Conservation (phyloP, 2,797 vertebrate species). For the Manis pentadactyla region DNA sequence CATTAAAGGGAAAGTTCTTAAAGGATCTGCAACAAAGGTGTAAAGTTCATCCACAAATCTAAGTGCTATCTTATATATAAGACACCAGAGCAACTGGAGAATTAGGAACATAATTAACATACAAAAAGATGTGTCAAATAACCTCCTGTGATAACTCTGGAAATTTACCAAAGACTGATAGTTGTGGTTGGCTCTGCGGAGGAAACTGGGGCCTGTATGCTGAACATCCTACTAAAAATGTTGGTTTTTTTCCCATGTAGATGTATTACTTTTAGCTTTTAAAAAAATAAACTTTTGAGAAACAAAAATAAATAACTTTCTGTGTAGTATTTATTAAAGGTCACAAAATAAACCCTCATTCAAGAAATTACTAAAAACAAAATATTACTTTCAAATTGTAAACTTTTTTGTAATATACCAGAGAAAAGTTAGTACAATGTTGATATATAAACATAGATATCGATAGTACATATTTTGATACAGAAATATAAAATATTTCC, state of each 20-base stretch:
- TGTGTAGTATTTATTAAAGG: neutral
- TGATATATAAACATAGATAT: neutral
- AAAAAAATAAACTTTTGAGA: too few relatives aligned
- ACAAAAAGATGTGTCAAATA: neutral
- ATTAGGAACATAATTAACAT: neutral
- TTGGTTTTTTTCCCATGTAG: too few relatives aligned
- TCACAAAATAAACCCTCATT: neutral
- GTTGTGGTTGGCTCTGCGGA: too few relatives aligned
- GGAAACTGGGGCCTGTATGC: too few relatives aligned
- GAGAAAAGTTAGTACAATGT: neutral
- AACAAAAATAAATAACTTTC: neutral
- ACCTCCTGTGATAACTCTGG: neutral
- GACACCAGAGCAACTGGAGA: neutral
- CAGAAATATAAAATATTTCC: neutral
- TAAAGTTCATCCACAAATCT: neutral
- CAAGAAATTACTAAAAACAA: neutral
- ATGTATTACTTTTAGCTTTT: too few relatives aligned
- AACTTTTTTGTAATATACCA: neutral
- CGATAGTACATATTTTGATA: neutral
- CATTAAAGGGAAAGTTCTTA: neutral
- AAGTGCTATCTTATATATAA: neutral
- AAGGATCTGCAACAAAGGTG: neutral
- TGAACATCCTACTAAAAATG: too few relatives aligned
- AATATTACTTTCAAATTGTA: neutral
- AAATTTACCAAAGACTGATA: too few relatives aligned